These are phyloP conservation scores for Syngnathus floridae DNA, from an alignment of 2,113 vertebrate species.

Conservation along the genomic window DNA sequence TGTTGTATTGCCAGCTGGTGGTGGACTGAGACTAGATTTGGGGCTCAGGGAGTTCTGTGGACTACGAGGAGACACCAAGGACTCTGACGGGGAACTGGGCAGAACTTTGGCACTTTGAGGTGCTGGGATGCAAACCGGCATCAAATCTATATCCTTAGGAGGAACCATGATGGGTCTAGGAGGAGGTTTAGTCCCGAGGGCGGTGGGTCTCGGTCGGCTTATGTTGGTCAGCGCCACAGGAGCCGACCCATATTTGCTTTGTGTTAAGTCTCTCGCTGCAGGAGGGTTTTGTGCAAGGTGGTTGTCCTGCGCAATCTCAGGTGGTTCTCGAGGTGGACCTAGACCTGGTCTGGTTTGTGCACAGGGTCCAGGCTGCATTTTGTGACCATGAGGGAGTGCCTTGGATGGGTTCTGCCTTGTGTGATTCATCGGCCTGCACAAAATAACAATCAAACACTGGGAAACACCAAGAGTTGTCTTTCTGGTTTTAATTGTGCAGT, in stretches of 20 bases:
- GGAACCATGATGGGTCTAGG: constrained; percentile 44
- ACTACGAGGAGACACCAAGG: constrained; percentile 31
- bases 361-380: constrained; percentile 31
- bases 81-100: constrained; percentile 43
- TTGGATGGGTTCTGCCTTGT: constrained; percentile 40
- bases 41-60: constrained; percentile 17
- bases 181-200: constrained; percentile 51
- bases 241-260: constrained; percentile 9
- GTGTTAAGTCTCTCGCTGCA: constrained; percentile 14
- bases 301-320: constrained; percentile 23
- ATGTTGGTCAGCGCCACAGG: constrained; percentile 45
- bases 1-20: constrained; percentile 33
- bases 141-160: constrained; percentile 60
- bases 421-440: constrained; percentile 64
- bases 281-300: constrained; percentile 11
- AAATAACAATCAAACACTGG: not conserved
- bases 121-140: constrained; percentile 63
- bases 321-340: constrained; percentile 21
- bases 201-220: constrained; percentile 67
- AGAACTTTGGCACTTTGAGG: constrained; percentile 29
- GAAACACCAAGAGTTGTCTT: not conserved
- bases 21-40: constrained; percentile 41
- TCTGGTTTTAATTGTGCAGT: not conserved
- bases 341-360: constrained; percentile 16
- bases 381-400: constrained; percentile 34